Evolutionary conservation across 1,140 invertebrate species (phyloP), one percentile per base, ranked within the genome.

Genomic region (Trichonephila inaurata): DNA sequence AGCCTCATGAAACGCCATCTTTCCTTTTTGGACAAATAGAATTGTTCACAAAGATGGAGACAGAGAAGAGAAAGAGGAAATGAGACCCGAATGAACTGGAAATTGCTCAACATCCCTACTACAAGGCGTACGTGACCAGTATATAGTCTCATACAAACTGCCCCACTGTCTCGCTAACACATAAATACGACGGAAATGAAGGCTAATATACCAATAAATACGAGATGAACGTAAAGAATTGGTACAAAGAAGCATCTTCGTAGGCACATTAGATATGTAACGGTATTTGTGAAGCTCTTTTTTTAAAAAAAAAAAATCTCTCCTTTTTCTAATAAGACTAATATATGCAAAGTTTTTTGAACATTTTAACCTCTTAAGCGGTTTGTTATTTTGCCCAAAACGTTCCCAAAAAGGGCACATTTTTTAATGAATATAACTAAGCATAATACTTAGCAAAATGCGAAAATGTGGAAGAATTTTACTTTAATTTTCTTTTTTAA

Each of bases 21-120:
- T 77, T 77, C 5, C 28, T 19, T 77, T 28, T 33, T 28, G 33
- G 72, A 77, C 72, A 77, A 77, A 77, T 40, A 28, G 72, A 77
- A 77, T 77, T 77, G 16, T 24, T 33, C 28, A 16, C 16, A 21
- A 21, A 64, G 62, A 64, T 21, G 4, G 12, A 77, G 28, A 77
- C 72, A 18, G 72, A 14, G 72, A 77, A 77, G 24, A 77, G 72
- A 24, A 40, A 77, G 18, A 77, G 69, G 72, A 77, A 77, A 77
- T 77, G 72, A 77, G 72, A 77, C 72, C 72, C 4, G 72, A 77
- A 77, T 77, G 72, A 40, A 77, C 72, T 77, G 72, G 69, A 77
- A 77, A 77, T 77, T 77, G 72, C 28, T 33, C 72, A 77, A 77
- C 72, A 77, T 77, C 33, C 72, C 28, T 77, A 14, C 72, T 77